Evolutionary conservation across 2,888 invertebrate species (phyloP).

Genomic region (Hipparchia semele): DNA sequence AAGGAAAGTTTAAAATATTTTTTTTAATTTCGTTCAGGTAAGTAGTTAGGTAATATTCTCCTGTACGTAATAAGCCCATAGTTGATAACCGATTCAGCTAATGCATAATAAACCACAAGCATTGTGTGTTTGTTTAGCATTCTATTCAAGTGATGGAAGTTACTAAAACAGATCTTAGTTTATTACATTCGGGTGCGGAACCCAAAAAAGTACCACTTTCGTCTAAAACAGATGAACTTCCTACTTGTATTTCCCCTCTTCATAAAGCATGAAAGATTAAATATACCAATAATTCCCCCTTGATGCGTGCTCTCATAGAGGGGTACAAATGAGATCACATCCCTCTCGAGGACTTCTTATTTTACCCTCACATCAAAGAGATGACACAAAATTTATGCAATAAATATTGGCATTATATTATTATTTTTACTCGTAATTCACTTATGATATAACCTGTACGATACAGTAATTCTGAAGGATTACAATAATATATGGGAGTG

Average conservation of each 20-base stretch:
- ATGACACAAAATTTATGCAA: conserved; percentile 63
- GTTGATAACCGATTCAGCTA: too few relatives aligned
- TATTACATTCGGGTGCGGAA: too few relatives aligned
- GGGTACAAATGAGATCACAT: conserved; percentile 61
- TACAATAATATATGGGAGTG: too few relatives aligned
- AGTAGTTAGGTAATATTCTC: too few relatives aligned
- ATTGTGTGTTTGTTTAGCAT: too few relatives aligned
- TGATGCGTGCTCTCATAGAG: conserved; percentile 46
- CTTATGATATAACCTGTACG: conserved; percentile 2
- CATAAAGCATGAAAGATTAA: conserved; percentile 36
- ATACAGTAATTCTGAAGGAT: background rate
- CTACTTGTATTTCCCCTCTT: background rate
- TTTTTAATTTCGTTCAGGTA: too few relatives aligned
- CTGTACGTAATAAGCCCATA: too few relatives aligned
- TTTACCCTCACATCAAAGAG: conserved; percentile 50
- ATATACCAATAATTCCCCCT: conserved; percentile 32
- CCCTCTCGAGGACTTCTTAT: conserved; percentile 45
- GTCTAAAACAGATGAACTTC: background rate
- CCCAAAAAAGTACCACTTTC: too few relatives aligned
- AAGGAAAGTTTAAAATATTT: too few relatives aligned
- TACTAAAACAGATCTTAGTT: too few relatives aligned
- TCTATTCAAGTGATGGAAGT: too few relatives aligned
- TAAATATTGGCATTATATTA: conserved; percentile 50
- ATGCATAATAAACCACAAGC: too few relatives aligned
- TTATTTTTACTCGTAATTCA: conserved; percentile 44